Evolutionary conservation across 2,888 invertebrate species (phyloP).

Genomic region (Cenopis cana): DNA sequence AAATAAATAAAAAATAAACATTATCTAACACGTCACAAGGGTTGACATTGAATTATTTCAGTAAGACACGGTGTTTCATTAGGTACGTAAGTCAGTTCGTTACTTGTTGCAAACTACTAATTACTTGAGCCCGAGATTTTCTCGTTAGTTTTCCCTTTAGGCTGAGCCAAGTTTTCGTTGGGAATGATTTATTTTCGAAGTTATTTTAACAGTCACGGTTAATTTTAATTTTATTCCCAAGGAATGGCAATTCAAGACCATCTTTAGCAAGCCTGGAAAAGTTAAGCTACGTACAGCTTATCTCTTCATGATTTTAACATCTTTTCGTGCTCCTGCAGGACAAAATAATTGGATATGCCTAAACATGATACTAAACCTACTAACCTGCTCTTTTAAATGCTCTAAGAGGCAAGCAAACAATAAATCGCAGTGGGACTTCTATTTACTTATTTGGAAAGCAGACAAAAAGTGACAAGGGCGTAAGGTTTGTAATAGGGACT

Average conservation of each 20-base stretch:
- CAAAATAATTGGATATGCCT: not conserved
- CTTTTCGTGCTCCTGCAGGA: not conserved
- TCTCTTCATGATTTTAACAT: not conserved
- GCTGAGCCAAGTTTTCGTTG: constrained; percentile 37
- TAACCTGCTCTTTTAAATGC: too few species aligned
- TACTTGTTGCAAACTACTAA: constrained; percentile 44
- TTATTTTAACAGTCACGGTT: constrained; percentile 36
- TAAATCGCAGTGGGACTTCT: too few species aligned
- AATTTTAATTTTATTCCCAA: constrained; percentile 8
- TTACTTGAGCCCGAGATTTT: constrained; percentile 42
- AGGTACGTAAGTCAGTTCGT: not conserved
- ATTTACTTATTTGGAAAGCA: too few species aligned
- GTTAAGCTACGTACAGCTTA: not conserved
- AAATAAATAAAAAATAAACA: too few species aligned
- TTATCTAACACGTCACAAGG: not conserved
- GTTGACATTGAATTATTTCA: constrained; percentile 1
- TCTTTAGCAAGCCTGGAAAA: not conserved
- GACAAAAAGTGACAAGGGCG: too few species aligned
- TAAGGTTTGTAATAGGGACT: too few species aligned
- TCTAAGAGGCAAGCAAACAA: too few species aligned
- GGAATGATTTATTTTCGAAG: constrained; percentile 42
- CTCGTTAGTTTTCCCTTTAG: constrained; percentile 43
- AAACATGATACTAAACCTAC: too few species aligned
- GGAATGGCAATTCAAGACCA: constrained; percentile 5
- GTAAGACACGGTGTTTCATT: constrained; percentile 6